Base-by-base conservation (phyloP, 64 coral and sea anemone species). In the Dendrophyllia cribrosa region DNA sequence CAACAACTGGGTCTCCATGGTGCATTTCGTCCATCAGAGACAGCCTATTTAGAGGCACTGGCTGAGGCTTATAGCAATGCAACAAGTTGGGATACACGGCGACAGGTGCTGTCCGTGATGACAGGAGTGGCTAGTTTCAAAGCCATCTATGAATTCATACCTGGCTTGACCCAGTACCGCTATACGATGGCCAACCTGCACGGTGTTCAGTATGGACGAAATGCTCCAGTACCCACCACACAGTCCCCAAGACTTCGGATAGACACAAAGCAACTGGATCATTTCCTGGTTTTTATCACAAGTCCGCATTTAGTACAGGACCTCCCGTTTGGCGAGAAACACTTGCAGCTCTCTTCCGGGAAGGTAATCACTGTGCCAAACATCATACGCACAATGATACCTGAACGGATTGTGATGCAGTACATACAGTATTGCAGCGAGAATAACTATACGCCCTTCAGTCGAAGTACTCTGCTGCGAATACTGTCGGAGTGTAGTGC, bases 281-380 rank as follows among this genome's bases (percentile, higher is more conserved):
- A 80, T 58, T 80, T 80, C 19, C 49, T 80, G 16, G 59, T 6
- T 53, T 78, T 75, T 45, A 75, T 75, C 6, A 75, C 73, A 3
- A 75, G 73, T 14, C 73, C 73, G 6, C 73, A 75, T 53, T 78
- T 78, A 78, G 75, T 78, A 78, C 75, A 78, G 13, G 75, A 78
- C 19, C 48, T 78, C 20, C 75, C 75, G 48, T 78, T 78, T 78
- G 75, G 75, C 6, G 75, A 78, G 48, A 78, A 78, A 78, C 45
- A 78, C 47, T n/a, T 78, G 6, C 47, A 78, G 44, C 19, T 78
- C 45, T 78, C 75, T 48, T 78, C 75, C 19, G 75, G 75, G n/a
- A 78, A 78, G 49, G 49, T 53, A 17, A 78, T 78, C 23, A 78
- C 43, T 51, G 75, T 78, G 51, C 51, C 51, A 53, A 53, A 53